Percentiles rank a stretch among this genome's conserved stretches.
Conservation (phyloP, 2,113 vertebrate genomes). For the Chaetodon trifascialis region DNA sequence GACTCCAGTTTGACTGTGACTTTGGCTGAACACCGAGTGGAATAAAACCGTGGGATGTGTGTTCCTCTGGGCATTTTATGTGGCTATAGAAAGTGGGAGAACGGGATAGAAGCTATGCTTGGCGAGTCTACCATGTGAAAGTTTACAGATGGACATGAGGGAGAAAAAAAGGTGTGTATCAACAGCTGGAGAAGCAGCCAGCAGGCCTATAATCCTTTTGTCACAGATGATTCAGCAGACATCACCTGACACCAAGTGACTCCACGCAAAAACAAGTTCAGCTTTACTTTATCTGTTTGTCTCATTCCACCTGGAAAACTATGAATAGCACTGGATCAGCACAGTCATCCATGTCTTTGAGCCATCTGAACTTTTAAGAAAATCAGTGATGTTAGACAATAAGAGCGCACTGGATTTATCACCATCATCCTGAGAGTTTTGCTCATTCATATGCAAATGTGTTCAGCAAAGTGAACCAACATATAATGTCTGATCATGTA, state of each 20-base stretch:
- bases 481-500: neutral
- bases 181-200: slow-evolving; percentile 46
- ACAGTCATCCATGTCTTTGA: neutral
- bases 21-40: slow-evolving; percentile 58
- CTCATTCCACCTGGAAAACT: slow-evolving; percentile 20
- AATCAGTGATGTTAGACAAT: neutral
- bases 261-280: slow-evolving; percentile 17
- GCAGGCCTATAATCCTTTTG: slow-evolving; percentile 36
- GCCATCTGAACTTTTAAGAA: neutral
- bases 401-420: no score
- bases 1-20: slow-evolving; percentile 74
- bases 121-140: slow-evolving; percentile 32
- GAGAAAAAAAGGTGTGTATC: slow-evolving; percentile 10
- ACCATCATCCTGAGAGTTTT: no score
- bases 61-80: slow-evolving; percentile 42
- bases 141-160: slow-evolving; percentile 29
- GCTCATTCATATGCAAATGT: slow-evolving; percentile 13
- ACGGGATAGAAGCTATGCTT: slow-evolving; percentile 11
- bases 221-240: slow-evolving; percentile 47
- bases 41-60: slow-evolving; percentile 63
- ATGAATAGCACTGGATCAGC: neutral
- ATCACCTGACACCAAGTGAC: slow-evolving; percentile 39
- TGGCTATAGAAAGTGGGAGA: slow-evolving; percentile 33
- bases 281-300: slow-evolving; percentile 14
- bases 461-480: neutral